Percentiles rank a stretch among this genome's conserved stretches.
Conservation (phyloP, 2,113 vertebrate species). For the Microcebus ravelobensis region DNA sequence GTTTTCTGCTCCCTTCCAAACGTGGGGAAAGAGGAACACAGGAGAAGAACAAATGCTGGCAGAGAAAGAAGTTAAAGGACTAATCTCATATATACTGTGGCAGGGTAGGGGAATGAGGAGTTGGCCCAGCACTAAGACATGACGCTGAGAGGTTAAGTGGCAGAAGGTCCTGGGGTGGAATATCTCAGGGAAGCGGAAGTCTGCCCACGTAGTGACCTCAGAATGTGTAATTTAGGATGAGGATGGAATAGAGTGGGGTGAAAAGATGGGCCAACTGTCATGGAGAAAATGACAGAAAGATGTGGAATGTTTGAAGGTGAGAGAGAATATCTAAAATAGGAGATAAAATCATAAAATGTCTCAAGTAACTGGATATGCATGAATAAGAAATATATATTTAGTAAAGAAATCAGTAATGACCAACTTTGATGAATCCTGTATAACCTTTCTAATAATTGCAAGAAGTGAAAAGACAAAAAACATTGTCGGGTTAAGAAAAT, state of each 20-base stretch:
- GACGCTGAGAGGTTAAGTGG: neutral
- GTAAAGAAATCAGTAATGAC: neutral
- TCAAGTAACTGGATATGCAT: neutral
- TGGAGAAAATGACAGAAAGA: neutral
- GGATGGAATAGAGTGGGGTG: neutral
- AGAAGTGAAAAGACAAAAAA: neutral
- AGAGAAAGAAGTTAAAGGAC: neutral
- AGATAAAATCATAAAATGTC: neutral
- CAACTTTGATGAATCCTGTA: neutral
- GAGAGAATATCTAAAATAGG: neutral
- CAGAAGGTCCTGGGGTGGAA: neutral
- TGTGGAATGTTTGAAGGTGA: neutral
- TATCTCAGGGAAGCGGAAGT: neutral
- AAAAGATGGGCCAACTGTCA: neutral
- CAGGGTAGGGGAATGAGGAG: neutral
- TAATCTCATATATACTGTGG: neutral
- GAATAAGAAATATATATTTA: neutral
- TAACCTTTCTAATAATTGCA: neutral
- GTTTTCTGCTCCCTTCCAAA: neutral
- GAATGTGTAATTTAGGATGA: neutral
- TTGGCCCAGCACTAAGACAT: neutral
- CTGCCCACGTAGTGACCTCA: neutral
- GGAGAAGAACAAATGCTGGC: neutral
- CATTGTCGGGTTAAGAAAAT: neutral
- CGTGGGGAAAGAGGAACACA: neutral